A percentile compares a stretch with the other conserved stretches of the same genome.
Conservation (phyloP, 2,888 invertebrate species). For the Drosophila cracens region DNA sequence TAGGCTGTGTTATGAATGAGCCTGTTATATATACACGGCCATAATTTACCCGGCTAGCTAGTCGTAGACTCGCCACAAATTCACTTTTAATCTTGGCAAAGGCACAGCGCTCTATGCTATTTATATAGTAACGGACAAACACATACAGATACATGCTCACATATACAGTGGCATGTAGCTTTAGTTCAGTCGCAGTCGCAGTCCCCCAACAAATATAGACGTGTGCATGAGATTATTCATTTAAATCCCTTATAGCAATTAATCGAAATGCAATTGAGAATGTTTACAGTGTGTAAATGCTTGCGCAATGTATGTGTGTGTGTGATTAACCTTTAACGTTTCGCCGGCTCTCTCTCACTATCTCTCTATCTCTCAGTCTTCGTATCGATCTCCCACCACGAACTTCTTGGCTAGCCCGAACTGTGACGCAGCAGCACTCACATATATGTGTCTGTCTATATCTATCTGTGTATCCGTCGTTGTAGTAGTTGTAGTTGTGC, state of each 20-base stretch:
- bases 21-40: constrained; percentile 6
- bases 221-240: not conserved
- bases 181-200: not conserved
- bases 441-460: constrained; percentile 4
- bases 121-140: constrained; percentile 26
- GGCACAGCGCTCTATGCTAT: constrained; percentile 6
- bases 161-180: not conserved
- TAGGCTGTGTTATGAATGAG: constrained; percentile 16
- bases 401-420: not conserved
- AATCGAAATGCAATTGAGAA: constrained; percentile 3
- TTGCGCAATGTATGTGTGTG: not conserved
- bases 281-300: constrained; percentile 7
- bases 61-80: not conserved
- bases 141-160: not conserved
- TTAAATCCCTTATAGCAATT: not conserved
- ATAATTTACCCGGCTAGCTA: constrained; percentile 15
- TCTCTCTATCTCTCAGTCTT: not conserved
- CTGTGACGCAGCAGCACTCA: constrained; percentile 17
- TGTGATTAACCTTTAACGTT: not conserved
- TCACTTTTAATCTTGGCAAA: constrained; percentile 26
- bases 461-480: constrained; percentile 1
- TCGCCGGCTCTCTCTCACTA: not conserved
- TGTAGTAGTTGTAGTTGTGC: constrained; percentile 4
- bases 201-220: constrained; percentile 1
- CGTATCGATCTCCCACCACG: constrained; percentile 9